phyloP scores from a whole-genome alignment of 2,888 invertebrate genomes.

The Cylloceria caligata region DNA sequence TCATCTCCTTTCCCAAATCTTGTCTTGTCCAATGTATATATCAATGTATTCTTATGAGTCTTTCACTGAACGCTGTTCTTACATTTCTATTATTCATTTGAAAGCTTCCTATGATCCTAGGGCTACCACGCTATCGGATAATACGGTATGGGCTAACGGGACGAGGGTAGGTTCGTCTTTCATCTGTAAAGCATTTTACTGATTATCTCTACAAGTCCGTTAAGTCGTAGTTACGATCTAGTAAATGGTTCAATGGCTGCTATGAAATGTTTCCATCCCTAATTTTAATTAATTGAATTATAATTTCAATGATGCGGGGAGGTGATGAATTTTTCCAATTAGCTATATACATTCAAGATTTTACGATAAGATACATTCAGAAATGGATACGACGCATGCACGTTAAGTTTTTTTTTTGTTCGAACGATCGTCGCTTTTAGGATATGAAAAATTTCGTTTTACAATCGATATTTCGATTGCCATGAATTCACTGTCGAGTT shows the following conservation, averaged over 20 bases:
- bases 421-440: not conserved
- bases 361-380: too few species aligned
- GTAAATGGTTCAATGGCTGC: not conserved
- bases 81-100: not conserved
- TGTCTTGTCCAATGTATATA: not conserved
- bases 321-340: too few species aligned
- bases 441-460: not conserved
- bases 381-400: too few species aligned
- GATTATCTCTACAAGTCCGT: not conserved
- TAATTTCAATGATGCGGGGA: too few species aligned
- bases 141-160: not conserved
- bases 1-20: conserved; percentile 27
- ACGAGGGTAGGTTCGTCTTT: not conserved
- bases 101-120: not conserved
- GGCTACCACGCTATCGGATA: not conserved
- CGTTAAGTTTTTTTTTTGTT: too few species aligned
- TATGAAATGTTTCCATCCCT: not conserved
- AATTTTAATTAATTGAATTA: not conserved
- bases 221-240: not conserved
- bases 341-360: too few species aligned
- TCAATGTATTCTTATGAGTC: conserved; percentile 15
- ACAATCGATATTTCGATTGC: not conserved
- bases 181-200: not conserved
- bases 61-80: not conserved
- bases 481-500: conserved; percentile 3